Evolutionary conservation across 2,888 invertebrate genomes (phyloP), one percentile per base, ranked within the genome.

Genomic region (Mechanitis messenoides): DNA sequence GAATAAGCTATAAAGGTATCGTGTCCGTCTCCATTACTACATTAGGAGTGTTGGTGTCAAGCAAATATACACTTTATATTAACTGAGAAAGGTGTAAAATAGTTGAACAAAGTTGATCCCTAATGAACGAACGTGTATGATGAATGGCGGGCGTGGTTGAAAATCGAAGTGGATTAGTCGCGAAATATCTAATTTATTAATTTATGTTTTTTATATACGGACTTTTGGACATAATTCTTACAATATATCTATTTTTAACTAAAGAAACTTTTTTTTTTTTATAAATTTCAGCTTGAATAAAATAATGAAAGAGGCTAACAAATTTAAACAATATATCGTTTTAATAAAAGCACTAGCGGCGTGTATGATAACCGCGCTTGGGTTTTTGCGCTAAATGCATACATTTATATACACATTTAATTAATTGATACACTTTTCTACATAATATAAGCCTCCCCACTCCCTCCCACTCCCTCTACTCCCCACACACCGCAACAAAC

Each of bases 401-500:
- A 74, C 72, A 72, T 81, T 86, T 81, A 79, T 83, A 81, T 84
- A 82, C 81, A 86, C 84, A 87, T 85, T 85, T 84, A 87, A 89
- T 88, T 87, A 87, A 88, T 88, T 81, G 85, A 80, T 75, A 81
- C 80, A 83, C 84, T 85, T 84, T 79, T 84, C 84, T 78, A 83
- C 73, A 83, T 79, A 80, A 76, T 66, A 65, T 58, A 67, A 53
- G 59, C 67, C 56, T 38, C 62, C 56, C 63, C 46, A 60, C 45
- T 69, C 62, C 60, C 56, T 20, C 64, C 59, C 64, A 63, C 53
- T 56, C 64, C 2, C n/a, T 33, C 20, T 28, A 20, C 53, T 42
- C 42, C 33, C 42, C 54, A 33, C 47, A 53, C 58, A 65, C 64
- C 58, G 65, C 62, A 70, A 73, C 75, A 77, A 77, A 75, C 77